Base-by-base conservation (phyloP, 2,113 vertebrate genomes). In the Anser cygnoides region DNA sequence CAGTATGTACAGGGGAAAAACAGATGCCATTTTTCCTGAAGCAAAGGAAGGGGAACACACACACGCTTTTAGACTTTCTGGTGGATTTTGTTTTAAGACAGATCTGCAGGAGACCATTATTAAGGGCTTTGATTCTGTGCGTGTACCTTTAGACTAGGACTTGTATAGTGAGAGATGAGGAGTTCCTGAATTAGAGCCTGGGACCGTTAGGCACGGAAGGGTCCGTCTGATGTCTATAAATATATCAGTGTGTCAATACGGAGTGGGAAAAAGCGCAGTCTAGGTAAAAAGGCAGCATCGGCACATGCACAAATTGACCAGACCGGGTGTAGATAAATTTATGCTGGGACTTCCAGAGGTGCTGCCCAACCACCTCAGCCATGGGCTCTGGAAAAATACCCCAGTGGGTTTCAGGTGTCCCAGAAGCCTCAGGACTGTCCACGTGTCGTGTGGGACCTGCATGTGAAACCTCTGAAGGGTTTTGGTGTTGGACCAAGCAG, bases 381-480 rank as follows among this genome's bases (percentile, higher is more conserved):
- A 13, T 0, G 1, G 35, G 29, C 50, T 49, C 29, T 50, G 41
- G 43, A 29, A 62, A 18, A 23, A n/a, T 25, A 3, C 3, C 10
- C 29, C 6, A 3, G 7, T 23, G 44, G 50, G 59, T 44, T 72
- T 85, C 11, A 4, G n/a, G 22, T 61, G 23, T 23, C 52, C 2
- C 3, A 13, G 57, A 67, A 37, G 13, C 15, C 15, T 9, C 35
- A 21, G n/a, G 4, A 10, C 16, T 46, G 29, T 17, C 46, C 3
- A 10, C 37, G 12, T 41, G 11, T 10, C 0, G 0, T 7, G 22
- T 21, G 20, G 37, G 62, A 50, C 33, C 19, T 18, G 6, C 8
- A 3, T 0, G 35, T 23, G 50, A 46, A 1, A 0, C 23, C 28
- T 28, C 23, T 54, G 44, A 46, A 35, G 63, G 25, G 61, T 70